Base-by-base conservation (phyloP, 2,113 vertebrate genomes). In the Epinephelus moara region DNA sequence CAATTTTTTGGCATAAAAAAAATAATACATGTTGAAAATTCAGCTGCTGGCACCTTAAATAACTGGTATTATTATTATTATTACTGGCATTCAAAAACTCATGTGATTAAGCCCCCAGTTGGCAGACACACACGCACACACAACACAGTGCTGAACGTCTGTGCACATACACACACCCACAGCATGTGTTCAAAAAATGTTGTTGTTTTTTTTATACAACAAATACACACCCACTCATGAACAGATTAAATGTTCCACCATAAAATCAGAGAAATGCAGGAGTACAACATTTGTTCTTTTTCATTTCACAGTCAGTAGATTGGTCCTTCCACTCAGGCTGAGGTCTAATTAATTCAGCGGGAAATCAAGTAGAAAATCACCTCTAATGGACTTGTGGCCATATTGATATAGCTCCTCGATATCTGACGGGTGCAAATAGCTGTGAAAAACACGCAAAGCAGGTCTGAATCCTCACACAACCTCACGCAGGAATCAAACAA, bases 331-430 rank as follows among this genome's bases (percentile, higher is more conserved):
- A 33, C 47, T 85, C 59, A 61, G 42, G 6, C 75, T 64, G 55
- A 85, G 18, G 21, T 70, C 59, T 69, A 84, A 91, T 91, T 78
- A 75, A 85, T 85, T 84, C 71, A 47, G 40, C 1, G 3, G 33
- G 64, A 86, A 84, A 80, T 80, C 68, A 80, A 71, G 83, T 72
- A 77, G 90, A 88, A 91, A 91, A 90, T 89, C 81, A 72, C 57
- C 74, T 81, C 19, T 75, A 86, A 90, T 81, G 84, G 73, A 81
- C 69, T 85, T 15, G 1, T 64, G 66, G 82, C 45, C 2, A 15
- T 70, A 85, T 81, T 68, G 91, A 89, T 74, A 56, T 14, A 80
- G 69, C 52, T 78, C 33, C 66, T 61, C 14, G 2, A 56, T 75
- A 53, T 82, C 33, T 85, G 81, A 83, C 21, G 74, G 60, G 69